Base-by-base conservation (phyloP, 2,888 invertebrate genomes). In the Druceiella hillmani region DNA sequence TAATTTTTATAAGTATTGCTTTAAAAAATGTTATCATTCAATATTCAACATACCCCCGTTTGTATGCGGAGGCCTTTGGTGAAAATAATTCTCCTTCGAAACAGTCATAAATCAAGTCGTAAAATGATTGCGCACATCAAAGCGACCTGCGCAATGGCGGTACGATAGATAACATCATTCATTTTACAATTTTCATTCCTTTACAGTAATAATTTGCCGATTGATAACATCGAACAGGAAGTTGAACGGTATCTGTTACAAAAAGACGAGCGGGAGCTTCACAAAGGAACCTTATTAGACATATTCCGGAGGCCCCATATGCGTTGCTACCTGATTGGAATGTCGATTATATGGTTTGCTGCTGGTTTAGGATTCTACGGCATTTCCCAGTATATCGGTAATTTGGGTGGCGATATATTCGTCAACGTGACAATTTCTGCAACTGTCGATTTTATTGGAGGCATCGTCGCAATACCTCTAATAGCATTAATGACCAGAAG, bases 351-450 rank as follows among this genome's bases (percentile, higher is more conserved):
- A 50, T 84, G 83, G 86, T 59, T 80, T 5, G 79, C 81, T 1
- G 79, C 82, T 30, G 83, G 84, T 4, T 68, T 87, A 14, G 9
- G 27, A 9, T 27, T 11, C 56, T 88, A 82, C 52, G 86, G 86
- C 1, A 74, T 85, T 28, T 76, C 81, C 1, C 80, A 83, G 53
- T 83, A 79, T 54, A 75, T 81, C 33, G 78, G 79, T 1, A 74
- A 79, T 51, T 59, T 81, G 25, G 78, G 76, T 2, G 84, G 83
- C 2, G 66, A 83, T 52, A 78, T 83, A 36, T 87, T 84, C 55
- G 41, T 81, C 3, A 86, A 85, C 55, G 83, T 85, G 33, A 77
- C 82, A 14, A 57, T 84, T 3, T 79, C 81, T 6, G 83, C 79
- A 2, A 54, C 59, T 0, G 62, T 78, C 15, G 77, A 61, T 17